Conservation (phyloP, 92 coral and sea anemone species). For the Epizoanthus scotinus region DNA sequence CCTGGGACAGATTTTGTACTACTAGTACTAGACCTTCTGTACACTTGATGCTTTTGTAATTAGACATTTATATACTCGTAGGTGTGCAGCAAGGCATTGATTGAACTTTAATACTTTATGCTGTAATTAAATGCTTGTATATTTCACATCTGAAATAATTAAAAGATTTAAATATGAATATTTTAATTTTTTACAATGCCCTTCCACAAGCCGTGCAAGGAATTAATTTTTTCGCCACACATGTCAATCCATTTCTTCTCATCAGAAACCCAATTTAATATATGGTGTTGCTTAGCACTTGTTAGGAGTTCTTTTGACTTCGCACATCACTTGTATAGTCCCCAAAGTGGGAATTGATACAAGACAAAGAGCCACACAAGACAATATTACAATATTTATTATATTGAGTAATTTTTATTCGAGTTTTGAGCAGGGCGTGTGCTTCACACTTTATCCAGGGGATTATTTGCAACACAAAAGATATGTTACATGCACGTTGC, state of each 20-base stretch:
- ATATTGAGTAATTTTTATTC: conserved; percentile 7
- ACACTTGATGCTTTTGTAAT: not conserved
- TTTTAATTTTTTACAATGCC: not conserved
- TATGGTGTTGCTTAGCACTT: conserved; percentile 24
- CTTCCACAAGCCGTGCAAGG: not conserved
- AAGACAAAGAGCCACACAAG: conserved; percentile 3
- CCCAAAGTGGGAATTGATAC: conserved; percentile 11
- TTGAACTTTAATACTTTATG: not conserved
- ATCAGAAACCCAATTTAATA: not conserved
- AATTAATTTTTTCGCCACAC: conserved; percentile 2
- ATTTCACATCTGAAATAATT: not conserved
- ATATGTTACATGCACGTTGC: not conserved
- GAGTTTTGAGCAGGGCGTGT: conserved; percentile 1
- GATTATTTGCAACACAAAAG: conserved; percentile 11
- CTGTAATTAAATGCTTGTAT: not conserved
- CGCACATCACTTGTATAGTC: conserved; percentile 21
- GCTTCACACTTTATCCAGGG: not conserved
- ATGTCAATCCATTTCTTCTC: not conserved
- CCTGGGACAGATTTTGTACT: no score
- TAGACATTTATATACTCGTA: not conserved
- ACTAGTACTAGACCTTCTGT: no score
- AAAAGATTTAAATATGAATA: not conserved
- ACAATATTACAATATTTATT: conserved; percentile 8
- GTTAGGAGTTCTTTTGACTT: conserved; percentile 1
- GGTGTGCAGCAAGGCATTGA: not conserved